Evolutionary conservation across 2,888 invertebrate species (phyloP).

Genomic region (Octonoba sinensis): DNA sequence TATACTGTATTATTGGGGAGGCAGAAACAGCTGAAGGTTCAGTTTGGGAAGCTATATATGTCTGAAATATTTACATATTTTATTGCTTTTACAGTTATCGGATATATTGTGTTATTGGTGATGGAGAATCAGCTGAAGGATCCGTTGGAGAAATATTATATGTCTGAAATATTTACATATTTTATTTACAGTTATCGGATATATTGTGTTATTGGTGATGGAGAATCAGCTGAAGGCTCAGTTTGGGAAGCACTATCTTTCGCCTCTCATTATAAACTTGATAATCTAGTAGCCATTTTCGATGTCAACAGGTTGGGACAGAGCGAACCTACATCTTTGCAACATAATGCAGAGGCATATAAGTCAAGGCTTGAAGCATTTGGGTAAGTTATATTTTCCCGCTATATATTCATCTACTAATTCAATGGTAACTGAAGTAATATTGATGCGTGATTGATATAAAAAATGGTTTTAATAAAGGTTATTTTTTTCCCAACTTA

Average conservation of each 20-base stretch:
- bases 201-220: constrained; percentile 96
- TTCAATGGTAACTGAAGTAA: neutral
- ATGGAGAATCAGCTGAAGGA: constrained; percentile 98
- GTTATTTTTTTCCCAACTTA: too few relatives aligned
- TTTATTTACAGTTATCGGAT: constrained; percentile 78
- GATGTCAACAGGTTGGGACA: constrained; percentile 98
- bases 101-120: constrained; percentile 95
- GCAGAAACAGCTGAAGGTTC: constrained; percentile 99
- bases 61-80: too few relatives aligned
- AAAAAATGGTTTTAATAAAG: too few relatives aligned
- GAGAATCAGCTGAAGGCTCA: constrained; percentile 98
- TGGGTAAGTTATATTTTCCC: constrained; percentile 75
- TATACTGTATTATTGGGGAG: constrained; percentile 95
- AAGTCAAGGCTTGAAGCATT: constrained; percentile 88
- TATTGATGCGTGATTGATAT: too few relatives aligned
- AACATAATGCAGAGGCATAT: constrained; percentile 91
- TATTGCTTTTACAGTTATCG: constrained; percentile 76
- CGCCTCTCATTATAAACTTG: constrained; percentile 92
- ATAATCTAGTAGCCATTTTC: constrained; percentile 96
- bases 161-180: too few relatives aligned
- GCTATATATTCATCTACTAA: neutral
- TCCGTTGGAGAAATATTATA: constrained; percentile 97
- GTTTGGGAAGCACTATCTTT: constrained; percentile 98
- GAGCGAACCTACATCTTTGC: constrained; percentile 93
- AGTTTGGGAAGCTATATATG: constrained; percentile 96